Evolutionary conservation across 1,140 invertebrate species (phyloP), one percentile per base, ranked within the genome.

Genomic region (Drosophila ironensis): DNA sequence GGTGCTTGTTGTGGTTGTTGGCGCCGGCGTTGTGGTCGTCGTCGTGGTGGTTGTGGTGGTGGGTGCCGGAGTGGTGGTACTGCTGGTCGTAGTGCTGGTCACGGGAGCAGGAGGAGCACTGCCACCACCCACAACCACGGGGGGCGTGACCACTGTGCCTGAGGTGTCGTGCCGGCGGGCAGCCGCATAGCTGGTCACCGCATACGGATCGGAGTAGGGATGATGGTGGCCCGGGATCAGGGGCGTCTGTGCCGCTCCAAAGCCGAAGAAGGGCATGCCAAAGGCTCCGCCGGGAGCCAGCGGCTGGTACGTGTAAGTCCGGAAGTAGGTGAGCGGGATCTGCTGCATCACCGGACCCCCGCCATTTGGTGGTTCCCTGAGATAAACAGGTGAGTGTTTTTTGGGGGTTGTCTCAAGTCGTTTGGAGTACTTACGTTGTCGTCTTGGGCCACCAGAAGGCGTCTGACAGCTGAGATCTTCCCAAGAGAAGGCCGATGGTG

Each of bases 291-390:
- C 75, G 7, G 60, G 33, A 0, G 59, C 38, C 35, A 88, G 17
- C 1, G 84, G 87, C 35, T 88, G 87, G 27, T 89, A 89, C 3
- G 88, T 89, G 48, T 89, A 89, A 0, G 87, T 89, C 12, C 88
- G 88, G 45, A 89, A 89, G 27, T 89, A 89, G 30, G 88, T 89
- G 11, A 89, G 59, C 1, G 88, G 88, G 0, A 89, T 89, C 46
- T 89, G 88, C 12, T 89, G 88, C 28, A 89, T 37, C 28, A 86
- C 27, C 16, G 64, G 76, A 2, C 56, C 30, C 4, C n/a, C 57
- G 6, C 48, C 27, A 8, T 57, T 52, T 0, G 86, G 76, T 1
- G 78, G 25, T 63, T 88, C 84, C 3, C 87, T 89, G 28, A 1
- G 30, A 51, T 7, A 17, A 24, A n/a, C 0, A 37, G 16, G 2